Evolutionary conservation across 2,113 vertebrate genomes (phyloP).

Genomic region (Mungos mungo): DNA sequence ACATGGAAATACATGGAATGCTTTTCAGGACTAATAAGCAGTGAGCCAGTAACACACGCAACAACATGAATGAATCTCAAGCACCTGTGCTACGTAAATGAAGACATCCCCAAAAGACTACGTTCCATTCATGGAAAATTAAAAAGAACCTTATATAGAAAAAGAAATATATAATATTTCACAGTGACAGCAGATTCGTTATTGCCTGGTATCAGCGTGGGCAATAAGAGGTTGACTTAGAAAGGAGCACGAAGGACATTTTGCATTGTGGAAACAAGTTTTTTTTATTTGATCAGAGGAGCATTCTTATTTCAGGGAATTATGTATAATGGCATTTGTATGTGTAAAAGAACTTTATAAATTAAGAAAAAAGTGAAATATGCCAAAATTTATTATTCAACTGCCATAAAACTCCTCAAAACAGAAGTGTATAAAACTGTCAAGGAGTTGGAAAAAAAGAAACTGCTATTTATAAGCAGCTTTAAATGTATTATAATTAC

Average conservation of each 20-base stretch:
- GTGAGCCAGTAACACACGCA: neutral
- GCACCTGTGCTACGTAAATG: neutral
- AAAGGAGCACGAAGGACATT: neutral
- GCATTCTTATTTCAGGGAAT: neutral
- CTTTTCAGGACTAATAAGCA: neutral
- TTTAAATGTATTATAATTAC: neutral
- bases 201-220: neutral
- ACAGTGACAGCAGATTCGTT: neutral
- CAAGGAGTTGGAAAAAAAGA: neutral
- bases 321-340: neutral
- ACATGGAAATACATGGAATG: neutral
- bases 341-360: slow-evolving; percentile 41
- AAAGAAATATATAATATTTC: neutral
- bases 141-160: neutral
- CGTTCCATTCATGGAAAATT: neutral
- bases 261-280: neutral
- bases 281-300: slow-evolving; percentile 33
- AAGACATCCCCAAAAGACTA: neutral
- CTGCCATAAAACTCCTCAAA: slow-evolving; percentile 49
- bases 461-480: neutral
- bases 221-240: neutral
- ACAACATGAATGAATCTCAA: neutral
- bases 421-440: neutral
- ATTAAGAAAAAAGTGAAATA: neutral
- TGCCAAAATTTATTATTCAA: slow-evolving; percentile 5